Base-by-base conservation (phyloP, 2,888 invertebrate genomes). In the Lysandra bellargus region DNA sequence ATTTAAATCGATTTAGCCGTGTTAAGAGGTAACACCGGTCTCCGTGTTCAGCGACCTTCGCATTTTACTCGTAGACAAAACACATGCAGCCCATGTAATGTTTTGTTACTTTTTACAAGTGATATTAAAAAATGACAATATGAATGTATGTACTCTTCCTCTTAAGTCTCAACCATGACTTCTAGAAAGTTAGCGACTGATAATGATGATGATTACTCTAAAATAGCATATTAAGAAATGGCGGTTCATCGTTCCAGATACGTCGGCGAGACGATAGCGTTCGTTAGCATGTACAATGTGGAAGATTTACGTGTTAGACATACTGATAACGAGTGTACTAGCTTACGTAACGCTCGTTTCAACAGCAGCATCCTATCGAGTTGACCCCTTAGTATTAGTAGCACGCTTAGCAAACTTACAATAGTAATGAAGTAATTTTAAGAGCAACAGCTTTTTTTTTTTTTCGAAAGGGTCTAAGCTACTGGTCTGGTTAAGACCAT, bases 241-340 rank as follows among this genome's bases (percentile, higher is more conserved):
- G 64, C 49, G 30, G 74, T 74, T 74, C 74, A 74, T 44, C 74
- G 74, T 44, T 74, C 74, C 44, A 74, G 40, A 74, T 74, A 44
- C 44, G 74, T 44, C 74, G 74, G 23, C 74, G 23, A 44, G 40
- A 74, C 44, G 74, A 40, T 74, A 74, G 23, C 44, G 74, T 44
- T 44, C 74, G 44, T 74, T 74, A 74, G 74, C n/a, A 44, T 40
- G 74, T 44, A 74, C 75, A 49, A 76, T 57, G 76, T 53, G 74
- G 76, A 53, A 76, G 57, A 76, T 75, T 44, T 74, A 53, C 75
- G 75, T 53, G 57, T 30, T 9, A 76, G 76, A 76, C 53, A 53
- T 76, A 6, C 76, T 57, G 76, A 76, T 76, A 76, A 37, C 76
- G 53, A 33, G 44, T 74, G 40, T 33, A 76, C 17, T 76, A 53